These are phyloP conservation scores for Limanda limanda DNA, from an alignment of 2,113 vertebrate species.

Conservation along the genomic window DNA sequence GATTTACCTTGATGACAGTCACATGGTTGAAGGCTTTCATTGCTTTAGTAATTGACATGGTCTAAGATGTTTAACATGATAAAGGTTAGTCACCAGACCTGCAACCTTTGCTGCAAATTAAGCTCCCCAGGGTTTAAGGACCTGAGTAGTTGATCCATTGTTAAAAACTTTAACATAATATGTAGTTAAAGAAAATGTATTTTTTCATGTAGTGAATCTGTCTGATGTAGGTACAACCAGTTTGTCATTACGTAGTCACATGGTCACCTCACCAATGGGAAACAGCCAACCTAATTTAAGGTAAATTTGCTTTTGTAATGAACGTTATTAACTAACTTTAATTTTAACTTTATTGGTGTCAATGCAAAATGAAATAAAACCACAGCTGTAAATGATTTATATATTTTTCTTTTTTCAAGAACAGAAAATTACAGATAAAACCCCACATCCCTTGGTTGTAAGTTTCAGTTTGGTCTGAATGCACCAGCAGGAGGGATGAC, in stretches of 20 bases:
- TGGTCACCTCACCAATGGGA: neutral
- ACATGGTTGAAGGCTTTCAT: neutral
- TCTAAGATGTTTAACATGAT: conserved; percentile 20
- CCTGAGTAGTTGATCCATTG: neutral
- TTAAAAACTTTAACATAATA: neutral
- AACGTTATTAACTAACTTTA: too few species aligned
- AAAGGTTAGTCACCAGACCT: conserved; percentile 10
- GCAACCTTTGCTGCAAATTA: neutral
- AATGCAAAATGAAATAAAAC: neutral
- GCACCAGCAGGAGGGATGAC: conserved; percentile 9
- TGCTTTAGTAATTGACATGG: conserved; percentile 46
- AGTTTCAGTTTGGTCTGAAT: conserved; percentile 16
- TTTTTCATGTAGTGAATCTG: neutral
- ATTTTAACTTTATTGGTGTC: conserved; percentile 2
- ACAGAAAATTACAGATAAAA: conserved; percentile 4
- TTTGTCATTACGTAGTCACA: neutral
- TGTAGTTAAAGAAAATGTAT: neutral
- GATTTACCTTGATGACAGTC: conserved; percentile 9
- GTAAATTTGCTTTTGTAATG: neutral
- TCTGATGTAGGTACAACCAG: neutral
- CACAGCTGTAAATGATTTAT: neutral
- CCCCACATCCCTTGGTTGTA: neutral
- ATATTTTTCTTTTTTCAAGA: neutral
- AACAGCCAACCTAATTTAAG: neutral
- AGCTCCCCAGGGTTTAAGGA: neutral